Percentiles rank a stretch among this genome's conserved stretches.
These are phyloP conservation scores for Drosophila orena DNA, from an alignment of 1,140 invertebrate species.

Conservation along the genomic window DNA sequence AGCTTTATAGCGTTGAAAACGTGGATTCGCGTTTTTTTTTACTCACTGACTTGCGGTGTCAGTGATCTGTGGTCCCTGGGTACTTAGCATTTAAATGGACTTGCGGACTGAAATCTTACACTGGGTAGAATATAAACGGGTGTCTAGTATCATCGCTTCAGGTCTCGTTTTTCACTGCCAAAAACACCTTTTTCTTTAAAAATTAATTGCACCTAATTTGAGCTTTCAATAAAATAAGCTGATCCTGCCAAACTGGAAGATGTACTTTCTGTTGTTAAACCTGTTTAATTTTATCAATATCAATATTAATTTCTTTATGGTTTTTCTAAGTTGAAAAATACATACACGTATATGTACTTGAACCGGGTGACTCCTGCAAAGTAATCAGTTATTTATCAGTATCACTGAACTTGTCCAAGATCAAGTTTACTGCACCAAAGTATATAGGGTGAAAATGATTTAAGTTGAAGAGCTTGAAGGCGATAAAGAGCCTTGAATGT, in stretches of 20 bases:
- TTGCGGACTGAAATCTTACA: neutral
- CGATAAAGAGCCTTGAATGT: slow-evolving; percentile 9
- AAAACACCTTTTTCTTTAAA: neutral
- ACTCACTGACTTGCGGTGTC: slow-evolving; percentile 22
- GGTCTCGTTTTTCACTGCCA: neutral
- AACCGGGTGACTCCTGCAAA: slow-evolving; percentile 1
- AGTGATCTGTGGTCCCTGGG: slow-evolving; percentile 32
- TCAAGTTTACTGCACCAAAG: neutral
- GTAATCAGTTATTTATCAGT: slow-evolving; percentile 16
- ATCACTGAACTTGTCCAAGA: slow-evolving; percentile 7
- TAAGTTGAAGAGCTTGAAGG: slow-evolving; percentile 2
- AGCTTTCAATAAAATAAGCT: neutral
- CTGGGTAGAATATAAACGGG: slow-evolving; percentile 1
- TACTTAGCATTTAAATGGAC: slow-evolving; percentile 19
- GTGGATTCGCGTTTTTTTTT: slow-evolving; percentile 7
- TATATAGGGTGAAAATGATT: neutral
- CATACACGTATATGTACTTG: neutral
- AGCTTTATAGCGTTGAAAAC: slow-evolving; percentile 15
- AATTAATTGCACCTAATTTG: neutral
- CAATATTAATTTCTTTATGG: neutral
- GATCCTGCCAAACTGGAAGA: slow-evolving; percentile 15
- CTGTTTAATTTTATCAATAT: slow-evolving; percentile 11
- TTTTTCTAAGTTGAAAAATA: neutral
- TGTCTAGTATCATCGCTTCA: neutral
- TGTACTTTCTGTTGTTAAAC: slow-evolving; percentile 18